phyloP scores from a whole-genome alignment of 2,888 invertebrate genomes.

The Torymus auratus region DNA sequence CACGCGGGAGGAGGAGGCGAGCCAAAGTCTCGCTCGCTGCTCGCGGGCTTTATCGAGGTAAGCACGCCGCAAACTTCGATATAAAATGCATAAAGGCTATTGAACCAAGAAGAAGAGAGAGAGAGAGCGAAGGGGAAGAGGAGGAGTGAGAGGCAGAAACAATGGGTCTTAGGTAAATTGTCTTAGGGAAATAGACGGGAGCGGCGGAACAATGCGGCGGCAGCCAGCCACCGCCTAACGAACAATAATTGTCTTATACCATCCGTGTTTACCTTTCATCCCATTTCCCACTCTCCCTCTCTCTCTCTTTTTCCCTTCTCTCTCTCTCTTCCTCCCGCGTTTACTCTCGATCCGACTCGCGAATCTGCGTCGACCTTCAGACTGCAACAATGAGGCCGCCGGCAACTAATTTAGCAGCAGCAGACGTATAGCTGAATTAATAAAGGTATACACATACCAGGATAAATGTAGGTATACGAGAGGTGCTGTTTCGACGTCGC shows the following conservation, averaged over 20 bases:
- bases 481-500: too few relatives aligned
- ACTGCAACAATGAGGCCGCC: slow-evolving; percentile 26
- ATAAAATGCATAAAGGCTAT: slow-evolving; percentile 48
- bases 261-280: slow-evolving; percentile 49
- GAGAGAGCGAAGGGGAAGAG: neutral
- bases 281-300: neutral
- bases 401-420: slow-evolving; percentile 37
- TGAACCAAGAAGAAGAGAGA: neutral
- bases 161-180: slow-evolving; percentile 47
- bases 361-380: neutral
- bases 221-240: neutral
- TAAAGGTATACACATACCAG: slow-evolving; percentile 14
- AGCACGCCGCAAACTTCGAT: slow-evolving; percentile 40
- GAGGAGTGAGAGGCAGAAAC: slow-evolving; percentile 1
- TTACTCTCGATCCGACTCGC: neutral
- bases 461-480: too few relatives aligned
- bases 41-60: neutral
- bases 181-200: slow-evolving; percentile 39
- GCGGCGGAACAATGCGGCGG: slow-evolving; percentile 32
- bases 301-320: neutral
- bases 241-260: slow-evolving; percentile 41
- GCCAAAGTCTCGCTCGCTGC: too few relatives aligned
- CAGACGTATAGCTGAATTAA: slow-evolving; percentile 21
- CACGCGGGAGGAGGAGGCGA: too few relatives aligned
- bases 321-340: slow-evolving; percentile 10